phyloP scores from a whole-genome alignment of 2,113 vertebrate species.

The Tinamus guttatus region DNA sequence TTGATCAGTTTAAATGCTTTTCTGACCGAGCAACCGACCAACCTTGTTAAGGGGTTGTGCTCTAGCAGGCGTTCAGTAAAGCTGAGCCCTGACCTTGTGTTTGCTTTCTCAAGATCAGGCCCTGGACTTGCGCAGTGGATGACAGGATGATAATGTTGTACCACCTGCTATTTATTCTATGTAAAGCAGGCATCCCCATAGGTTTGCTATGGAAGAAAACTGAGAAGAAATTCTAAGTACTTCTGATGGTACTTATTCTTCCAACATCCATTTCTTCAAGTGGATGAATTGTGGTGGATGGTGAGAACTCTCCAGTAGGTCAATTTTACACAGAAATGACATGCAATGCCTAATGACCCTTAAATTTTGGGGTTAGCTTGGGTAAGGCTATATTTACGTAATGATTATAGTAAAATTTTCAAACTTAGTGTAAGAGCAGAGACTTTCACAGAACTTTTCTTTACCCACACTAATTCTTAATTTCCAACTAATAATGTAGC shows the following conservation, averaged over 20 bases:
- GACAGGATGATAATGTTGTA: background rate
- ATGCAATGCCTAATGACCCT: background rate
- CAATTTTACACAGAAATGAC: background rate
- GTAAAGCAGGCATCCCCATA: background rate
- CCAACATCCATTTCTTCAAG: background rate
- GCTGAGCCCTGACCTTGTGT: accelerated
- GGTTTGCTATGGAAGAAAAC: background rate
- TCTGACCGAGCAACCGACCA: background rate
- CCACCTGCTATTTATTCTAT: background rate
- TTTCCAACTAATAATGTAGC: background rate
- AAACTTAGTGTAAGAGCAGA: background rate
- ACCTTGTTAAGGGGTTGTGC: background rate
- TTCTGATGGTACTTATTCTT: background rate
- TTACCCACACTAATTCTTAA: background rate
- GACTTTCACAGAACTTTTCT: background rate
- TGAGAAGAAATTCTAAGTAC: background rate
- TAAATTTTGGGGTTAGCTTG: background rate
- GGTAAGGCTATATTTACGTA: background rate
- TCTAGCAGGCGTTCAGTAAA: background rate
- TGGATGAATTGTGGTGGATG: background rate
- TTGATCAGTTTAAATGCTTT: background rate
- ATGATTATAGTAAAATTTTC: background rate
- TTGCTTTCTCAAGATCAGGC: background rate
- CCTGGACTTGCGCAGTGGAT: background rate
- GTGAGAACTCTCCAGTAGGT: background rate